Percentiles rank a stretch among this genome's conserved stretches.
These are phyloP conservation scores for Hypotaenidia philippensis DNA, from an alignment of 2,797 vertebrate species.

Conservation along the genomic window DNA sequence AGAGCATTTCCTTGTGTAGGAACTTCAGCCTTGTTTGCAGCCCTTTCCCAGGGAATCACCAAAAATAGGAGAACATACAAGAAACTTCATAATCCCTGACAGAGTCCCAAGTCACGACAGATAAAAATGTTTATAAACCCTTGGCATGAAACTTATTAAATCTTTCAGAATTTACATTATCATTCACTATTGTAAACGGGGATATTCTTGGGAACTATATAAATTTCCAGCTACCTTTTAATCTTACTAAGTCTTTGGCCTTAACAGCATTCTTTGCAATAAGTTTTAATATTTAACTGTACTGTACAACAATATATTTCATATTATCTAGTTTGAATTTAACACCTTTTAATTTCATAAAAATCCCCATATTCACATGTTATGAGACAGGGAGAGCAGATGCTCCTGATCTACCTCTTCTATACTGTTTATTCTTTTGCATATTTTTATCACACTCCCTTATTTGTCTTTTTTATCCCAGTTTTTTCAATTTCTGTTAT, in stretches of 20 bases:
- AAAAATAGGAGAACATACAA: neutral
- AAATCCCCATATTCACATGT: neutral
- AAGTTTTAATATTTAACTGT: slow-evolving; percentile 30
- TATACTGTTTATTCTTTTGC: slow-evolving; percentile 37
- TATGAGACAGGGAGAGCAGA: slow-evolving; percentile 36
- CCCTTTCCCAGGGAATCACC: neutral
- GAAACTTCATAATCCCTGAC: neutral
- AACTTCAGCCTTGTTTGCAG: neutral
- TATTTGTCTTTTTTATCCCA: neutral
- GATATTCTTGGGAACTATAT: neutral
- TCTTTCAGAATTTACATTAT: neutral
- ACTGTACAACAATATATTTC: neutral
- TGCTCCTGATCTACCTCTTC: slow-evolving; percentile 39
- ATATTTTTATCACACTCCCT: slow-evolving; percentile 40
- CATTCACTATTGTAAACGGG: neutral
- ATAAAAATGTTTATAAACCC: neutral
- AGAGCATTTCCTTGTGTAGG: neutral
- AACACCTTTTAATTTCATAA: slow-evolving; percentile 37
- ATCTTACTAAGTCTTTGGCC: neutral
- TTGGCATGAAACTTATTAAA: neutral
- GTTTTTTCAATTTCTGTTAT: slow-evolving; percentile 51
- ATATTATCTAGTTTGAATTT: slow-evolving; percentile 49
- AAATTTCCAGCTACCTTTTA: neutral
- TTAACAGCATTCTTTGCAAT: neutral
- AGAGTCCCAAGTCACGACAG: neutral